Conservation (phyloP, 2,113 vertebrate species). For the Plecturocebus donacophilus region DNA sequence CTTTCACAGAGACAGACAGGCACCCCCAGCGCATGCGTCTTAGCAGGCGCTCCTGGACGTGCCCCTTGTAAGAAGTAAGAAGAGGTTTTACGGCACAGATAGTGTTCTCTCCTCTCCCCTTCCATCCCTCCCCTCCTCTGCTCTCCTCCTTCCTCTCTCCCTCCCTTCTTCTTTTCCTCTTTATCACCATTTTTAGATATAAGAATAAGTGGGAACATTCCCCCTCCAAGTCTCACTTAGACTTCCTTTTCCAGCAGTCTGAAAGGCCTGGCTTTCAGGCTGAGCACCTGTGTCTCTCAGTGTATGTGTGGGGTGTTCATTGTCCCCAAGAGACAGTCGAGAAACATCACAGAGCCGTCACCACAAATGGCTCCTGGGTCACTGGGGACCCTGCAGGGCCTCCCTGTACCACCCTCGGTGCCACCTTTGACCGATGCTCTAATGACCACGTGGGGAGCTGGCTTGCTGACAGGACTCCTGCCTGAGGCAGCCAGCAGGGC, state of each 20-base stretch:
- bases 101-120: rapidly evolving
- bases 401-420: neutral
- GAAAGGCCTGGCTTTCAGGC: neutral
- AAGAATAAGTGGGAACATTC: rapidly evolving
- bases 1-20: neutral
- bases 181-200: neutral
- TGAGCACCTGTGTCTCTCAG: rapidly evolving
- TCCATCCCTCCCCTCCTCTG: neutral
- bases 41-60: rapidly evolving
- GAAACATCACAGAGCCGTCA: rapidly evolving
- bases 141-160: too few relatives aligned
- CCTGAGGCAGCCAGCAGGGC: neutral
- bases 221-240: neutral
- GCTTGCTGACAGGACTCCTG: rapidly evolving
- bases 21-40: rapidly evolving
- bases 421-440: neutral
- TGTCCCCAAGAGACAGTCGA: neutral
- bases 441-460: rapidly evolving
- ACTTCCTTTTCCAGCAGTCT: neutral
- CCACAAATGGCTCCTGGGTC: rapidly evolving
- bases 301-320: neutral
- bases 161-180: neutral
- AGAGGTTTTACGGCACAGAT: rapidly evolving
- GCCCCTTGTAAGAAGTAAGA: neutral
- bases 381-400: neutral